phyloP scores from a whole-genome alignment of 2,113 vertebrate species.

The Oceanodroma tethys region DNA sequence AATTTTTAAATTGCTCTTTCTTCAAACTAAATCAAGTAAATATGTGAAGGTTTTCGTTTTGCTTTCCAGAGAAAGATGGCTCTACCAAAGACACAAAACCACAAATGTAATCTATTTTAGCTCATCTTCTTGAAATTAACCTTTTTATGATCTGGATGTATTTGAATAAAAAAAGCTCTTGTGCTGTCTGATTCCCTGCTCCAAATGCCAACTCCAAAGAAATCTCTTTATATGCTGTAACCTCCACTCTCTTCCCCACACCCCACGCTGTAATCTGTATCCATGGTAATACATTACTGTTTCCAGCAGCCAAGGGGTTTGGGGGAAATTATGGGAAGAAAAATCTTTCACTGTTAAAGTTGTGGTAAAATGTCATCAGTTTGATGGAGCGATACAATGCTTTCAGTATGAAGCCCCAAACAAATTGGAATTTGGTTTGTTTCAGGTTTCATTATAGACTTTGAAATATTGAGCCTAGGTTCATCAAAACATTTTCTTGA shows the following conservation, averaged over 20 bases:
- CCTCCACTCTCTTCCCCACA: background rate
- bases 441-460: constrained; percentile 42
- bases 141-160: background rate
- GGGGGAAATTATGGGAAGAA: constrained; percentile 26
- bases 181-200: background rate
- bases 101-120: background rate
- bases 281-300: constrained; percentile 33
- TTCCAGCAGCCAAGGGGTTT: constrained; percentile 8
- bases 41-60: background rate
- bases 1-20: background rate
- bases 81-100: background rate
- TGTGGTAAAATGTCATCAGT: constrained; percentile 39
- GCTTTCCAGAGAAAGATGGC: background rate
- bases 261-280: constrained; percentile 38
- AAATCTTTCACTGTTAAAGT: constrained; percentile 22
- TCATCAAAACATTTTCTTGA: constrained; percentile 45
- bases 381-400: background rate
- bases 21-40: background rate
- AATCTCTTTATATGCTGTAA: background rate
- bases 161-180: background rate
- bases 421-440: constrained; percentile 44
- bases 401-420: constrained; percentile 5
- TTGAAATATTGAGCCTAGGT: constrained; percentile 25
- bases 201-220: background rate
- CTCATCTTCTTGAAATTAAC: constrained; percentile 1